These are phyloP conservation scores for Corythoichthys intestinalis DNA, from an alignment of 2,113 vertebrate genomes.

Conservation along the genomic window DNA sequence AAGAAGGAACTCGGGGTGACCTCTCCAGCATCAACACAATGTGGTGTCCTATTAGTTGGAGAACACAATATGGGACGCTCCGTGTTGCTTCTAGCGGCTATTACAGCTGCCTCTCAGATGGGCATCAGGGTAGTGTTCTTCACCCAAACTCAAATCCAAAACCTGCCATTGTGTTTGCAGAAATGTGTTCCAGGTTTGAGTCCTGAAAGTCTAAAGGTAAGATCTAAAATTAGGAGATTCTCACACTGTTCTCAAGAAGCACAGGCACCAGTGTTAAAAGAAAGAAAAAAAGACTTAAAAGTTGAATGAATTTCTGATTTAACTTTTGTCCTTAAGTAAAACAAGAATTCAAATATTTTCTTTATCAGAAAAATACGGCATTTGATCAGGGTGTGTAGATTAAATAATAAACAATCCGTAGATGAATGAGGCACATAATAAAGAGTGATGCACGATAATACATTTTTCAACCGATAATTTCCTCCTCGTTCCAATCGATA, in stretches of 20 bases:
- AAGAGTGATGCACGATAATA: too few relatives aligned
- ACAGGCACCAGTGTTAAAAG: not conserved
- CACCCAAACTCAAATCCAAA: slow-evolving; percentile 62
- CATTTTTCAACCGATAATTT: too few relatives aligned
- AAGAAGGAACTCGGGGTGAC: not conserved
- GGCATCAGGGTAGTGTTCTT: slow-evolving; percentile 65
- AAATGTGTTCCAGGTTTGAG: slow-evolving; percentile 46
- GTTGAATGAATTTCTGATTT: not conserved
- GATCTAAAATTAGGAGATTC: not conserved
- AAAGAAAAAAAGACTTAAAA: not conserved
- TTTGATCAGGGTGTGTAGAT: too few relatives aligned
- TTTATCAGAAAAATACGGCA: too few relatives aligned
- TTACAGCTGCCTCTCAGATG: slow-evolving; percentile 64
- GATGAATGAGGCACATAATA: too few relatives aligned
- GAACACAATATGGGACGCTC: slow-evolving; percentile 52
- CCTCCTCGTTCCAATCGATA: too few relatives aligned
- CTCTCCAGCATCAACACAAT: not conserved
- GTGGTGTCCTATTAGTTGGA: slow-evolving; percentile 55
- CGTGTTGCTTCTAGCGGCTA: slow-evolving; percentile 66
- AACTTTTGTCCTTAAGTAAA: not conserved
- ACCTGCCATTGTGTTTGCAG: slow-evolving; percentile 60
- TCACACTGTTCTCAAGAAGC: not conserved
- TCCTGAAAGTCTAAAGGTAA: slow-evolving; percentile 68
- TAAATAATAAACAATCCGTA: too few relatives aligned
- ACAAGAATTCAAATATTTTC: not conserved